Percentiles rank a stretch among this genome's conserved stretches.
These are phyloP conservation scores for Bombus superbus DNA, from an alignment of 1,140 invertebrate genomes.

Conservation along the genomic window DNA sequence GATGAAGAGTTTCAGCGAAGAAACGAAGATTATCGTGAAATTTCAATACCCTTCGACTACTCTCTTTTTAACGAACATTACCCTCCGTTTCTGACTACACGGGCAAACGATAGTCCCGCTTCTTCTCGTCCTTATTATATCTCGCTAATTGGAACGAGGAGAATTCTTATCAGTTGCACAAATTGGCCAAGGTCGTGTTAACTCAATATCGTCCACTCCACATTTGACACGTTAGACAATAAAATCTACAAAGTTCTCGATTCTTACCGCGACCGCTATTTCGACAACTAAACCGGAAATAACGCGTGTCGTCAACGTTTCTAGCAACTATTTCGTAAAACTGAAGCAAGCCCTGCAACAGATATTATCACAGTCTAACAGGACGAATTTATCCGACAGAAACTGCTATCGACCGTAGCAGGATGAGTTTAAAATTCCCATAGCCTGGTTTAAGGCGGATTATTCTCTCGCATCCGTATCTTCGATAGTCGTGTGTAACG, in stretches of 20 bases:
- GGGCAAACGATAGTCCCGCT: no score
- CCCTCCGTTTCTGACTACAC: no score
- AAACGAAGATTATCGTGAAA: background rate
- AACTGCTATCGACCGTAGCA: background rate
- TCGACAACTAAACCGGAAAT: background rate
- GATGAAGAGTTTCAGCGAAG: background rate
- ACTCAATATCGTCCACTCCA: no score
- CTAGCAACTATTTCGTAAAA: background rate
- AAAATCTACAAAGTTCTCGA: background rate
- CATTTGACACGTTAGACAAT: no score
- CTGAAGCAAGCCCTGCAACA: background rate
- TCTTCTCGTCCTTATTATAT: no score
- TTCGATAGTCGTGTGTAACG: constrained; percentile 8
- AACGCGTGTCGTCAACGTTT: background rate
- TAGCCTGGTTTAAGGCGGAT: constrained; percentile 15
- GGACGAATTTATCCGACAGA: background rate
- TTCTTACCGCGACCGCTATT: background rate
- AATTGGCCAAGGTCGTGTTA: no score
- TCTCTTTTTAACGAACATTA: no score
- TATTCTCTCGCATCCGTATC: constrained; percentile 4
- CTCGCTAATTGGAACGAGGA: no score
- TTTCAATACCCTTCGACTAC: no score
- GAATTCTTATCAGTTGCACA: no score
- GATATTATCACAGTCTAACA: background rate
- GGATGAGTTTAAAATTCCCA: background rate